These are phyloP conservation scores for Vanessa atalanta DNA, from an alignment of 1,140 invertebrate genomes.

Conservation along the genomic window DNA sequence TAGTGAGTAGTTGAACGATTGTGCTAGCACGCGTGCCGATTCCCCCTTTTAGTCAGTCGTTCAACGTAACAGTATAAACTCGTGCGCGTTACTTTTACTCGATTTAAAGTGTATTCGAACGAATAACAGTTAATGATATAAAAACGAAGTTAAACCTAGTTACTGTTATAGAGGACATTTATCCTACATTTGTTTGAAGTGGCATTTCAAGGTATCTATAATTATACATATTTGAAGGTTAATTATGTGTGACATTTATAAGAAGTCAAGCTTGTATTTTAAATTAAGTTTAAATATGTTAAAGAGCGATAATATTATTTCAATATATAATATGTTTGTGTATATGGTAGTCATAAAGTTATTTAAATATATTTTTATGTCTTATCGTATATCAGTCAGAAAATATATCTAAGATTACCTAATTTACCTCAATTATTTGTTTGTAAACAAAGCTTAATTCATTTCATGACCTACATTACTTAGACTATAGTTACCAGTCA, in stretches of 20 bases:
- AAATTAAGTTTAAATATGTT: background rate
- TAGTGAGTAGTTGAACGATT: no score
- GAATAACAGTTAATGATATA: background rate
- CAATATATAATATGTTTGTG: background rate
- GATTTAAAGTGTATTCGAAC: no score
- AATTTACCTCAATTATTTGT: no score
- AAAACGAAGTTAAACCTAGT: background rate
- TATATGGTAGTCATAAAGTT: background rate
- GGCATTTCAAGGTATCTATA: slow-evolving; percentile 2
- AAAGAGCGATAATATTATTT: background rate
- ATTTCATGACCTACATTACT: no score
- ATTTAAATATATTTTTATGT: background rate
- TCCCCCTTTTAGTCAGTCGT: no score
- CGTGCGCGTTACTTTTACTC: no score
- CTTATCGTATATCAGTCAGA: background rate
- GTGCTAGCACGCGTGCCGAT: no score
- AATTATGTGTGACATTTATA: background rate
- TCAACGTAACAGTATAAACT: no score
- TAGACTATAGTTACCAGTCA: no score
- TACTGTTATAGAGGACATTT: background rate
- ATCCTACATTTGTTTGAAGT: background rate
- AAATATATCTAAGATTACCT: no score
- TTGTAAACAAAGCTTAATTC: no score
- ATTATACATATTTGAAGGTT: slow-evolving; percentile 2
- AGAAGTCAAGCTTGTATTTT: slow-evolving; percentile 1